Evolutionary conservation across 2,113 vertebrate genomes (phyloP).

Genomic region (Eulemur rufifrons): DNA sequence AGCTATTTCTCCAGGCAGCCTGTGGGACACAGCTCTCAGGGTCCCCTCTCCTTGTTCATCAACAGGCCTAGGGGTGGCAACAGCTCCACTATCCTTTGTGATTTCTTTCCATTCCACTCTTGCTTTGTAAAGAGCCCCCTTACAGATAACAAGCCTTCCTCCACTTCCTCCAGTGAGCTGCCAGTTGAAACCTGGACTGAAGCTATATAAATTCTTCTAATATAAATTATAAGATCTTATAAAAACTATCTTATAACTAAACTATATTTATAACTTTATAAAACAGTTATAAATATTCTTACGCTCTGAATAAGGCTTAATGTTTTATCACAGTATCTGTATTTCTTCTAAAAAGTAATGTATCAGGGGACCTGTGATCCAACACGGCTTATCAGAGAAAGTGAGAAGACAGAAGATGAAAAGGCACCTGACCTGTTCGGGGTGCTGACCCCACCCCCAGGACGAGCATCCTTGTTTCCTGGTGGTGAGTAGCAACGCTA

Average conservation of each 20-base stretch:
- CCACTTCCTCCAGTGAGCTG: neutral
- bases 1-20: neutral
- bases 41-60: accelerated
- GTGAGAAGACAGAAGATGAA: neutral
- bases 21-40: neutral
- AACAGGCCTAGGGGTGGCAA: neutral
- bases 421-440: neutral
- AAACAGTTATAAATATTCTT: neutral
- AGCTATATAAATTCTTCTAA: no score
- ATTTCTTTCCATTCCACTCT: neutral
- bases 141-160: neutral
- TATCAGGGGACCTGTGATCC: neutral
- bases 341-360: neutral
- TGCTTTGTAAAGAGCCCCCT: neutral
- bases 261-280: neutral
- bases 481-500: neutral
- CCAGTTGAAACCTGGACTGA: neutral
- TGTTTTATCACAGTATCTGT: neutral
- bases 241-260: no score
- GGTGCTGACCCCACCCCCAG: neutral
- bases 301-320: neutral
- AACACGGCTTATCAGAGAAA: neutral
- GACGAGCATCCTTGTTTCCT: neutral
- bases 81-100: neutral
- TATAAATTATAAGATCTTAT: neutral